phyloP scores from a whole-genome alignment of 2,797 vertebrate genomes.

The Phalloptychus januarius region DNA sequence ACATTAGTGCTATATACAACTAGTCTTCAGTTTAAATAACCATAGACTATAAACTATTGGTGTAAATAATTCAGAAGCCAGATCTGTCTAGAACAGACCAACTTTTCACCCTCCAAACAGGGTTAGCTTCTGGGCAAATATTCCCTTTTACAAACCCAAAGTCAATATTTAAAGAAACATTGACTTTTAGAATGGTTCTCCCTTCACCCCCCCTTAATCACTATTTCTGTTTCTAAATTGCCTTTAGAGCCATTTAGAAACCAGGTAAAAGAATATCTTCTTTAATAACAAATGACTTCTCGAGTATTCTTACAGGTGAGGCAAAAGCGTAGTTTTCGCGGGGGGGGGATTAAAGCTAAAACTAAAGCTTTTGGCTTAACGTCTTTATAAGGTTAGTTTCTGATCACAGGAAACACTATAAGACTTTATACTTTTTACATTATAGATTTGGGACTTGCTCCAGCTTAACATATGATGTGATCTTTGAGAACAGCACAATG shows the following conservation, averaged over 20 bases:
- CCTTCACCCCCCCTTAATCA: too few species aligned
- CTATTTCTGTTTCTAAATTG: too few species aligned
- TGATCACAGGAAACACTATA: neutral
- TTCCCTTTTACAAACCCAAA: too few species aligned
- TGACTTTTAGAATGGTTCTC: too few species aligned
- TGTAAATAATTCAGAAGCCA: neutral
- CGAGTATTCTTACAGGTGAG: neutral
- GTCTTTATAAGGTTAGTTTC: neutral
- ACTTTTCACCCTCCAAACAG: too few species aligned
- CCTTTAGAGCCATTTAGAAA: too few species aligned
- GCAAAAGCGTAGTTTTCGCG: neutral
- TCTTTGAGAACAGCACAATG: slow-evolving; percentile 68
- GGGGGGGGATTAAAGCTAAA: neutral
- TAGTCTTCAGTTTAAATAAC: neutral
- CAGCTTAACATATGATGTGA: slow-evolving; percentile 53
- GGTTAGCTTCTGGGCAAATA: too few species aligned
- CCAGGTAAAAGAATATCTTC: too few species aligned
- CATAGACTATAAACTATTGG: neutral
- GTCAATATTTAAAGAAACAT: too few species aligned
- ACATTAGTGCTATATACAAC: neutral
- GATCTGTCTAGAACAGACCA: neutral
- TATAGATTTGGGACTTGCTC: slow-evolving; percentile 55
- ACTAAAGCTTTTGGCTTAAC: neutral
- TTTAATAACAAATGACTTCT: neutral
- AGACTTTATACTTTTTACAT: neutral